Evolutionary conservation across 2,888 invertebrate species (phyloP).

Genomic region (Gandaritis pyraliata): DNA sequence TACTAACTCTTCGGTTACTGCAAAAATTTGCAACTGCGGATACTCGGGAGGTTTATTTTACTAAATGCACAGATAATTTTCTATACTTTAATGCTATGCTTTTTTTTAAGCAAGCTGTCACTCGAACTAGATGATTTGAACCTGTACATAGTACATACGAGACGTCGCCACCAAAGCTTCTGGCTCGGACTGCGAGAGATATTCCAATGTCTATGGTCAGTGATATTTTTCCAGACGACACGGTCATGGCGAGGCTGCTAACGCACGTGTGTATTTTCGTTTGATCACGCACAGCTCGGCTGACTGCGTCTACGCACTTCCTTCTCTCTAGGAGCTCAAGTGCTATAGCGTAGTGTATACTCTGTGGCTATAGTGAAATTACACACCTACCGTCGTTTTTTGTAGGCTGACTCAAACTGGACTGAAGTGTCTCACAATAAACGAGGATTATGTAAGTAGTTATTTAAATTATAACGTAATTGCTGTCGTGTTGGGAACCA

Average conservation of each 20-base stretch:
- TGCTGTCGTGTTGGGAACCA: too few species aligned
- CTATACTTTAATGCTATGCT: too few species aligned
- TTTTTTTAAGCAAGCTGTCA: too few species aligned
- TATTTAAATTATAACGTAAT: too few species aligned
- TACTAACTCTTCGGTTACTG: too few species aligned
- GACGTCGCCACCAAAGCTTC: slow-evolving; percentile 3
- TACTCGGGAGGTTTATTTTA: too few species aligned
- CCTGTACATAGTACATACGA: neutral
- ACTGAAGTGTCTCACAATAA: neutral
- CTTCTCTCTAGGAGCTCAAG: slow-evolving; percentile 47
- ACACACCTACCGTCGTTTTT: slow-evolving; percentile 23
- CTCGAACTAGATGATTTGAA: too few species aligned
- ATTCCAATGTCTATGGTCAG: slow-evolving; percentile 38
- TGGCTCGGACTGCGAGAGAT: neutral
- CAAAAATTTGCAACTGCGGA: too few species aligned
- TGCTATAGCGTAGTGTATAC: neutral
- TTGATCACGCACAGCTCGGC: slow-evolving; percentile 61
- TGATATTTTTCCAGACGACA: slow-evolving; percentile 33
- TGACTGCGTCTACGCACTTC: slow-evolving; percentile 61
- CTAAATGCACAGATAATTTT: too few species aligned
- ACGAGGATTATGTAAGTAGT: neutral
- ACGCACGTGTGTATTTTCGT: slow-evolving; percentile 63
- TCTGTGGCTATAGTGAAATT: slow-evolving; percentile 29
- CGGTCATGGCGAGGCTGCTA: slow-evolving; percentile 39
- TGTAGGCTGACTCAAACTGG: slow-evolving; percentile 3